A percentile compares a stretch with the other conserved stretches of the same genome.
These are phyloP conservation scores for Apodemia duryi DNA, from an alignment of 2,888 invertebrate species.

Conservation along the genomic window DNA sequence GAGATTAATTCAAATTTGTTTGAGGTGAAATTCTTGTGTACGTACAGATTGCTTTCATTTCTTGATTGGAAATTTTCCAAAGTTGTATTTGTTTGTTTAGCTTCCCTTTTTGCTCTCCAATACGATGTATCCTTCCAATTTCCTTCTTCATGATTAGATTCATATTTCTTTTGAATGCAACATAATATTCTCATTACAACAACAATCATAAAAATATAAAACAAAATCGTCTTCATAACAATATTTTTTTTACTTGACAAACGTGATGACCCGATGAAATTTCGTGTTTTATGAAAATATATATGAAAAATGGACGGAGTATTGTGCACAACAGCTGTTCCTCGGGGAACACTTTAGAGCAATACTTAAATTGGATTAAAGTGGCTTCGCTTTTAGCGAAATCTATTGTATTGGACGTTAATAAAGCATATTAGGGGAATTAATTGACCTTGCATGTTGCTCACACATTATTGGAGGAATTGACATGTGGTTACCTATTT, in stretches of 20 bases:
- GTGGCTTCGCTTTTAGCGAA: slow-evolving; percentile 57
- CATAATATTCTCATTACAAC: slow-evolving; percentile 43
- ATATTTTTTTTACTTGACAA: slow-evolving; percentile 27
- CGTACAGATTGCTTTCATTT: slow-evolving; percentile 23
- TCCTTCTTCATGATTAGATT: slow-evolving; percentile 6
- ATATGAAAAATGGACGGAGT: slow-evolving; percentile 42
- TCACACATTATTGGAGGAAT: slow-evolving; percentile 34
- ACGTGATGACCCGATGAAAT: slow-evolving; percentile 53
- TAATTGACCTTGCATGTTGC: slow-evolving; percentile 43
- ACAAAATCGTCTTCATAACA: slow-evolving; percentile 46
- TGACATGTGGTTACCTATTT: slow-evolving; percentile 27
- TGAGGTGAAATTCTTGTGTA: slow-evolving; percentile 25
- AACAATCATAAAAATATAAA: slow-evolving; percentile 39
- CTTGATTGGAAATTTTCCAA: slow-evolving; percentile 17
- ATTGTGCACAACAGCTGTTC: slow-evolving; percentile 39
- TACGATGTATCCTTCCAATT: slow-evolving; percentile 13
- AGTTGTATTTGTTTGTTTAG: slow-evolving; percentile 19
- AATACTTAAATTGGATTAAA: slow-evolving; percentile 71
- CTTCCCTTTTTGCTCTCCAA: slow-evolving; percentile 23
- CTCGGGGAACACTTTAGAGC: slow-evolving; percentile 54
- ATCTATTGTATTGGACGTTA: slow-evolving; percentile 51
- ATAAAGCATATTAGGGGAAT: slow-evolving; percentile 56
- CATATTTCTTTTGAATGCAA: slow-evolving; percentile 25
- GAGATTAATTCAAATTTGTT: slow-evolving; percentile 46
- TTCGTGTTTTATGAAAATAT: slow-evolving; percentile 45